A percentile compares a stretch with the other conserved stretches of the same genome.
Evolutionary conservation across 2,113 vertebrate genomes (phyloP).

Genomic region (Crocuta crocuta): DNA sequence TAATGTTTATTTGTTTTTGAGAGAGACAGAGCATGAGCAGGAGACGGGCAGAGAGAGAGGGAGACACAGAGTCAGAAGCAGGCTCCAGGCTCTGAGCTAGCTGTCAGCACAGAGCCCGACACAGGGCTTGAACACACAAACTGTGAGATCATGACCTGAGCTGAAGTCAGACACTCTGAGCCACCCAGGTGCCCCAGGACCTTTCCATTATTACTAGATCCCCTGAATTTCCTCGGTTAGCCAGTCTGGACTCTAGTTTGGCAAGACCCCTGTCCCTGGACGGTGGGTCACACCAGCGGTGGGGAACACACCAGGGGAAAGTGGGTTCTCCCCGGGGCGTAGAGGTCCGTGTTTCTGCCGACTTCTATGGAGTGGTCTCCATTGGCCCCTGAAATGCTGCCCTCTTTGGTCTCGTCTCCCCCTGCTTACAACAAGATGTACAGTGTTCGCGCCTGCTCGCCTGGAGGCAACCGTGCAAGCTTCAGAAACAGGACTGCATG

Average conservation of each 20-base stretch:
- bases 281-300: fast-evolving
- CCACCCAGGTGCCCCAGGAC: too few relatives aligned
- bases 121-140: too few relatives aligned
- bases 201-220: not conserved
- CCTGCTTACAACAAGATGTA: fast-evolving
- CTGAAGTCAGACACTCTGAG: too few relatives aligned
- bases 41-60: too few relatives aligned
- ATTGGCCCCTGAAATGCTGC: not conserved
- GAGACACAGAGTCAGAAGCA: too few relatives aligned
- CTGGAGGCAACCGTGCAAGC: fast-evolving
- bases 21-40: too few relatives aligned
- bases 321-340: too few relatives aligned
- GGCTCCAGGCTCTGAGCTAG: too few relatives aligned
- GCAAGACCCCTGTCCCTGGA: not conserved
- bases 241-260: not conserved
- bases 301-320: not conserved
- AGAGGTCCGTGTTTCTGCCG: fast-evolving
- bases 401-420: not conserved
- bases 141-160: too few relatives aligned
- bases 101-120: too few relatives aligned
- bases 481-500: not conserved
- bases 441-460: fast-evolving
- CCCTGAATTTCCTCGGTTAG: fast-evolving
- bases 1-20: too few relatives aligned
- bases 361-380: not conserved